Base-by-base conservation (phyloP, 2,888 invertebrate species). In the Zygaena filipendulae region DNA sequence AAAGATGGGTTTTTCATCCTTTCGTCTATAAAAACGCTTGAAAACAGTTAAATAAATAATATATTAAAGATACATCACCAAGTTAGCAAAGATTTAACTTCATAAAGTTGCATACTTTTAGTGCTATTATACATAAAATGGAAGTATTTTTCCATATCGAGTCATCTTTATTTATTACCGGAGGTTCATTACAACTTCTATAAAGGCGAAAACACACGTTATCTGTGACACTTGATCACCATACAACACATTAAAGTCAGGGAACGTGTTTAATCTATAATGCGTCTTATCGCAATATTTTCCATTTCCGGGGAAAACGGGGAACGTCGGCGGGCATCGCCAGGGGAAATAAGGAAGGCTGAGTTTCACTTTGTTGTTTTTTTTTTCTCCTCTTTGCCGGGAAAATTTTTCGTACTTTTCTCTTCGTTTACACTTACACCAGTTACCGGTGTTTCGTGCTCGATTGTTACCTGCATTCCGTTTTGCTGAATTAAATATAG, bases 201-300 rank as follows among this genome's bases (percentile, higher is more conserved):
- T 51, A 57, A 57, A 45, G 42, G 38, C 42, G 30, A 40, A 45
- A 52, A 57, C 60, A 61, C 51, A 53, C 48, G 50, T 42, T 67
- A 67, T 59, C 57, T 37, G 38, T 31, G 42, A 41, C 52, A 55
- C 54, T 63, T 59, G 70, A 74, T 72, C 71, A 57, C 61, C 51
- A 50, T 40, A 47, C 46, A 61, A 56, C 52, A 46, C 63, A 69
- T 72, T 74, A 71, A 63, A 61, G 57, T 56, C 53, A 46, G 58
- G 58, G 46, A 58, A 63, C 64, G 59, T 63, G 68, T 75, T 74
- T 77, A 79, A 79, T 79, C 72, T 75, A 70, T 79, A 80, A 80
- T 77, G 79, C 60, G 59, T 62, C 77, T 81, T 80, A 81, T 80
- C 77, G 74, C 77, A 68, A 80, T 80, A 79, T 80, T 80, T 79